Conservation (phyloP, 1,140 invertebrate species). For the Anoplolepis gracilipes region DNA sequence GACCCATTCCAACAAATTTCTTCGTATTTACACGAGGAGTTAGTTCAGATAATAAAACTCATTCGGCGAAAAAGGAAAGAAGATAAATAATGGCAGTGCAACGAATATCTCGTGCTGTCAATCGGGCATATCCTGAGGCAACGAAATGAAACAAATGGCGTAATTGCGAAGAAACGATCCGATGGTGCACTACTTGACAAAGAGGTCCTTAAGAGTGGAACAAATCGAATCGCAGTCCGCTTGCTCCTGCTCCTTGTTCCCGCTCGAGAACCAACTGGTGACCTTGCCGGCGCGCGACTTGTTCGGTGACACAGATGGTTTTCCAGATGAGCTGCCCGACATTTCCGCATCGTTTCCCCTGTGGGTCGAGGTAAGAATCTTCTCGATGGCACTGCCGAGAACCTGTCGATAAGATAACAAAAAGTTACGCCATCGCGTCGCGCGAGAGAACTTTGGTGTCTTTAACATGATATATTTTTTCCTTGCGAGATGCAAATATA, state of each 20-base stretch:
- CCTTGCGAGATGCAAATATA: neutral
- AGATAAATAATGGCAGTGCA: constrained; percentile 13
- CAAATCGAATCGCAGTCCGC: constrained; percentile 92
- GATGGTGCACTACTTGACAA: constrained; percentile 89
- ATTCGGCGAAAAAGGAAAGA: neutral
- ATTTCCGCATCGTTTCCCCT: constrained; percentile 83
- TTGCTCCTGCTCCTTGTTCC: constrained; percentile 87
- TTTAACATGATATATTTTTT: neutral
- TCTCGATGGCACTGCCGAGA: constrained; percentile 93
- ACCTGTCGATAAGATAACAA: constrained; percentile 80
- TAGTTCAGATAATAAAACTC: constrained; percentile 11
- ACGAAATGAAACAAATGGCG: neutral
- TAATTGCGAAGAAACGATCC: constrained; percentile 24
- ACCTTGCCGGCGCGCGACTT: constrained; percentile 80
- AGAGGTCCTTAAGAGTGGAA: constrained; percentile 93
- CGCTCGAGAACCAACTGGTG: constrained; percentile 86
- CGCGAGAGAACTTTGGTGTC: neutral
- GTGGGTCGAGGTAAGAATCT: constrained; percentile 87
- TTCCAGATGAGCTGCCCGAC: constrained; percentile 79
- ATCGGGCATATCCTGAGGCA: neutral
- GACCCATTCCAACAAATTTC: neutral
- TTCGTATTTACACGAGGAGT: neutral
- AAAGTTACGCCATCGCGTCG: neutral
- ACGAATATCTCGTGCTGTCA: constrained; percentile 10
- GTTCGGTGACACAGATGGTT: constrained; percentile 80